phyloP scores from a whole-genome alignment of 2,113 vertebrate species.

The Anguilla rostrata region DNA sequence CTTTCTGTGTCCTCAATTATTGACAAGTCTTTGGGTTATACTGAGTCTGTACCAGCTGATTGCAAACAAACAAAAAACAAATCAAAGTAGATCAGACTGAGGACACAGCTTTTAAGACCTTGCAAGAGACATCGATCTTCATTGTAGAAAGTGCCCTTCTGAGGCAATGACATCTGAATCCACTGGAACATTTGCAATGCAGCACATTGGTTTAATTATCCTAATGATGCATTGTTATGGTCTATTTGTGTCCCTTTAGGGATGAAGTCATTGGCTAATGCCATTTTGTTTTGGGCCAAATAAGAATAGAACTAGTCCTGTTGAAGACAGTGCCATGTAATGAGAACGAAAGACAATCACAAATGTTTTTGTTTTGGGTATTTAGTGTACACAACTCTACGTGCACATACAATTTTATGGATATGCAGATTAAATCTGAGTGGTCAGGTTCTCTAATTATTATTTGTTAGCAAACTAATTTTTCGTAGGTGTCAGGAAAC shows the following conservation, averaged over 20 bases:
- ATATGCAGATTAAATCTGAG: neutral
- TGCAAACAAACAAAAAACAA: neutral
- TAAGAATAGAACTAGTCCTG: neutral
- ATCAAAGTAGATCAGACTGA: neutral
- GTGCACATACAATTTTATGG: neutral
- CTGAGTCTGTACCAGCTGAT: neutral
- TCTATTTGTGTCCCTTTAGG: neutral
- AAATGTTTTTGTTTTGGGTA: neutral
- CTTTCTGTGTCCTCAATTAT: neutral
- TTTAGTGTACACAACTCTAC: neutral
- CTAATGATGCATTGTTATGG: neutral
- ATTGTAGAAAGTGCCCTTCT: neutral
- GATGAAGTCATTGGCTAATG: neutral
- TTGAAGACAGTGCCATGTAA: neutral
- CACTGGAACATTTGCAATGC: neutral
- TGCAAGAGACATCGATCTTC: neutral
- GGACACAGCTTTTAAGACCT: neutral
- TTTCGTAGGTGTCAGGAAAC: neutral
- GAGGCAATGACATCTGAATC: neutral
- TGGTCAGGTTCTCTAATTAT: neutral
- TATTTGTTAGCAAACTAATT: constrained; percentile 17
- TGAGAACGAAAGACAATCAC: neutral
- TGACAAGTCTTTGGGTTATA: neutral
- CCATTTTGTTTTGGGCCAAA: neutral
- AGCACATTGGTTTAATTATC: neutral